Base-by-base conservation (phyloP, 2,888 invertebrate species). In the Micoletzkya japonica region DNA sequence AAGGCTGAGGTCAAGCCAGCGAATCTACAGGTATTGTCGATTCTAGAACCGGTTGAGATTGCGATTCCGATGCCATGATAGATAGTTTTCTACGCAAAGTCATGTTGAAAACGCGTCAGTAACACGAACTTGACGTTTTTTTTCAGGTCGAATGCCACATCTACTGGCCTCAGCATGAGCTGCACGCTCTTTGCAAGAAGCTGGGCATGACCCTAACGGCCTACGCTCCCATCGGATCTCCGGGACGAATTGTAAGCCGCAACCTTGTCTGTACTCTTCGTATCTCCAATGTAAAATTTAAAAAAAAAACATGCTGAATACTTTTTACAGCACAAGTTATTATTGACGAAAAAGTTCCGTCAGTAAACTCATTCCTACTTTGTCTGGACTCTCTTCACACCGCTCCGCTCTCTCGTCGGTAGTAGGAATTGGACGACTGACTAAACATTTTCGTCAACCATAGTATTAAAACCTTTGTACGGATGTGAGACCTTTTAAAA, bases 61-160 rank as follows among this genome's bases (percentile, higher is more conserved):
- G 49, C 14, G 20, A 20, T 44, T 44, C 49, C 20, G 14, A 44
- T 44, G 49, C 14, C 20, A n/a, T n/a, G n/a, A n/a, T n/a, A n/a
- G n/a, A n/a, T n/a, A n/a, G n/a, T n/a, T n/a, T n/a, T n/a, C n/a
- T 44, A 14, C 49, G 14, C 14, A 14, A 44, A 44, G 20, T 17
- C 49, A 17, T 44, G 49, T 14, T 44, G 14, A 44, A 17, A 44
- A 44, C 49, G 14, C 14, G 20, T 17, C 14, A 44, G 20, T 14
- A 14, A 44, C n/a, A n/a, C 6, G 3, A 49, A 32, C 26, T 24
- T 2, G 28, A 10, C 14, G 4, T 4, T n/a, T n/a, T n/a, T 57
- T 70, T 77, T 17, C 73, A 91, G 88, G 89, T 93, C 70, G 93
- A 94, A 86, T 87, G 91, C 36, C 92, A 93, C 82, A 89, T 91